Percentiles rank a stretch among this genome's conserved stretches.
Conservation (phyloP, 23 tunicate species). For the Ascidia mentula region DNA sequence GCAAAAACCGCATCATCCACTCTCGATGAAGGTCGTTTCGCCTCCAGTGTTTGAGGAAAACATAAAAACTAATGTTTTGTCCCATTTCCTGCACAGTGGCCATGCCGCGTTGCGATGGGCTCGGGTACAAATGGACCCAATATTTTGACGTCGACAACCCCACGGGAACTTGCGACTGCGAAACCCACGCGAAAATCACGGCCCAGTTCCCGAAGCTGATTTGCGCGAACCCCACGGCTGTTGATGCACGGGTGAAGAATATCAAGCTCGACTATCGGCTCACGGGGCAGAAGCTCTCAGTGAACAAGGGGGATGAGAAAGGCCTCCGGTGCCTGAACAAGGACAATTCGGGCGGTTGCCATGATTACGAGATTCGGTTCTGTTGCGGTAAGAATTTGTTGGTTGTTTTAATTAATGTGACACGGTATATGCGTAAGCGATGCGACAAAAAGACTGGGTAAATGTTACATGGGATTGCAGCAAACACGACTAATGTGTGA, state of each 20-base stretch:
- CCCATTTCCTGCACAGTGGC: not conserved
- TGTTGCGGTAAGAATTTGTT: slow-evolving; percentile 11
- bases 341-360: not conserved
- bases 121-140: not conserved
- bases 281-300: not conserved
- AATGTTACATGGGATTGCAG: no score
- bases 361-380: not conserved
- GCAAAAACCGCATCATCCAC: no score
- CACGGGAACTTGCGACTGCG: not conserved
- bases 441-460: no score
- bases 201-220: not conserved
- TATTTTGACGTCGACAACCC: not conserved
- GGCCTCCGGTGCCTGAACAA: not conserved
- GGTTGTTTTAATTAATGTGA: no score
- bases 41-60: no score
- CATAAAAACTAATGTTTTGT: no score
- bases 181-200: not conserved
- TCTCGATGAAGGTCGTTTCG: no score
- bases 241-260: not conserved
- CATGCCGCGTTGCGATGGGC: not conserved
- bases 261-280: not conserved
- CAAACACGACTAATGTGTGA: no score
- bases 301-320: not conserved
- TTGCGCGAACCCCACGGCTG: not conserved
- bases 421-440: no score